Conservation (phyloP, 1,140 invertebrate genomes). For the Scaptomyza pallida region DNA sequence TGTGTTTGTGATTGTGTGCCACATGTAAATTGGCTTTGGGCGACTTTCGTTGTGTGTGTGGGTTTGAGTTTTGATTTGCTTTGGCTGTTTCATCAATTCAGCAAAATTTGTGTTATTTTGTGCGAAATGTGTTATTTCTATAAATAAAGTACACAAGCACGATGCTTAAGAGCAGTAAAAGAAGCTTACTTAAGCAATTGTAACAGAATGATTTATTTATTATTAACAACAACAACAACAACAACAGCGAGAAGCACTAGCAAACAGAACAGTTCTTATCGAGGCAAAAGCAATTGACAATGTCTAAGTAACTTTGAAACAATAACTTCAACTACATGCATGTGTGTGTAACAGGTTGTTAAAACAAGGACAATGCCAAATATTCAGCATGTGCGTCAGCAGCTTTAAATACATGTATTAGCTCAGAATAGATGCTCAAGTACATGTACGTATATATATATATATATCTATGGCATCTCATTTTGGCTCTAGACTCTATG, state of each 20-base stretch:
- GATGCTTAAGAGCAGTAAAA: conserved; percentile 7
- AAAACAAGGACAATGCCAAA: conserved; percentile 5
- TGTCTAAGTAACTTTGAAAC: conserved; percentile 1
- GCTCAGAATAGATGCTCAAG: neutral
- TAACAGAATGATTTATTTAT: conserved; percentile 20
- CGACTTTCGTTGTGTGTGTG: conserved; percentile 36
- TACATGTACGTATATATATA: too few relatives aligned
- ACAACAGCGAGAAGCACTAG: neutral
- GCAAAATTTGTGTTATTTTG: conserved; percentile 50
- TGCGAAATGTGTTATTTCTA: conserved; percentile 44
- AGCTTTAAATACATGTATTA: neutral
- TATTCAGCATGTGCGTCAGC: too few relatives aligned
- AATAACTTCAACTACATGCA: neutral
- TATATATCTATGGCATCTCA: conserved; percentile 23
- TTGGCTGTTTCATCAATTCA: conserved; percentile 25
- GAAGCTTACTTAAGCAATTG: conserved; percentile 22
- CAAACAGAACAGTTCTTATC: neutral
- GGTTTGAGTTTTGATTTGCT: neutral
- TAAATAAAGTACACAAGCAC: conserved; percentile 70
- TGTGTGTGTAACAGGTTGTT: conserved; percentile 26
- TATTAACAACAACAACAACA: neutral
- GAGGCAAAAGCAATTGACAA: neutral
- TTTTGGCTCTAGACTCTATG: conserved; percentile 53
- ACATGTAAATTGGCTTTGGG: conserved; percentile 73
- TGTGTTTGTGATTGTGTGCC: neutral